Evolutionary conservation across 2,888 invertebrate genomes (phyloP), one percentile per base, ranked within the genome.

Genomic region (Eupithecia inturbata): DNA sequence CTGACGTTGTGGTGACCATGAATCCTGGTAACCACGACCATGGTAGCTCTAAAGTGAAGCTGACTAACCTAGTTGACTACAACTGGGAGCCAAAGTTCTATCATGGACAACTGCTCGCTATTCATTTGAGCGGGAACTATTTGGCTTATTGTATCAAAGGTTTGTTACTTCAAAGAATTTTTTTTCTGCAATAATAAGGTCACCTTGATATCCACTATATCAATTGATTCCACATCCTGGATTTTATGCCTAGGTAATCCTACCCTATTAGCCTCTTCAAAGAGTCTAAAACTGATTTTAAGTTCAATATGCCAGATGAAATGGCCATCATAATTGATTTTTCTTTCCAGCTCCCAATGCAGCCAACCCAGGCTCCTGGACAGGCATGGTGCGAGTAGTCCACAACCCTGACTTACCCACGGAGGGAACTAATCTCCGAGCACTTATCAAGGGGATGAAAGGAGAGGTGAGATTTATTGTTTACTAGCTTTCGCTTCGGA

Each of bases 81-180:
- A 97, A 97, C 80, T 99, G 99, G 99, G 99, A 99, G 88, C 96
- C 97, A 66, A 96, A 97, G 83, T 97, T 97, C 86, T 98, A 98
- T 84, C 95, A 96, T 0, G 99, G 99, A 0, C 97, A 98, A 86
- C 93, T 99, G 75, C 96, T 99, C 60, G 98, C 98, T 14, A 97
- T 98, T 62, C 98, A 99, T 89, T 96, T 97, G 84, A 96, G 96
- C 85, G 97, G 98, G 72, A 97, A 97, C 85, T 97, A 97, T 89
- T 95, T 98, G 80, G 99, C 99, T 0, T 99, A 99, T 92, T 97
- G 97, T 75, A 96, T 99, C 78, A 98, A 97, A 96, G 97, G 98
- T 98, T 91, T 66, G 70, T 70, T 49, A 31, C 19, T 62, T 31
- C 9, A 19, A 31, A 31, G 31, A 19, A 7, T 31, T 53, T 10